Evolutionary conservation across 2,113 vertebrate species (phyloP), one percentile per base, ranked within the genome.

Genomic region (Donacobius atricapilla): DNA sequence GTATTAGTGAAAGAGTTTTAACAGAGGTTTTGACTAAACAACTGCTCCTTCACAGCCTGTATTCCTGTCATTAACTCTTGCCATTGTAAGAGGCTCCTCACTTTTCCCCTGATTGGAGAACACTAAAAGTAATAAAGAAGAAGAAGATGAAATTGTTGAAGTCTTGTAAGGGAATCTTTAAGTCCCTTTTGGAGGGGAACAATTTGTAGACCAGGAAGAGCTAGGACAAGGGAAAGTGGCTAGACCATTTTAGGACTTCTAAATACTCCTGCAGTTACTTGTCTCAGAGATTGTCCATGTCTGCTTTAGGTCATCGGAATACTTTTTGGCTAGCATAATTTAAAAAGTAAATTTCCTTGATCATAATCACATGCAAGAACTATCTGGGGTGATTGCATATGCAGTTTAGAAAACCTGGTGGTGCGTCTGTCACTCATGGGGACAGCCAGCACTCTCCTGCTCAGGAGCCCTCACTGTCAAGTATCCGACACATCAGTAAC

Each of bases 351-450:
- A 35, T 56, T 51, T 75, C 15, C 68, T 64, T 79, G 31, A 45
- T 40, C 19, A 14, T 17, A 95, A 27, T 61, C 23, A 47, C 12
- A 25, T 1, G 3, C 54, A 76, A 24, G 5, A 75, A 45, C 9
- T 33, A 5, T 76, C 39, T 69, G 44, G 7, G 11, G 25, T 47
- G 54, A 65, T 40, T 44, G 40, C 9, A 7, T 17, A 11, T 11
- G 44, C 40, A 54, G 13, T 47, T 17, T 37, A 47, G 42, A 58
- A 30, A 79, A 24, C 13, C 15, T 30, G 35, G 13, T n/a, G 33
- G 22, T 33, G 24, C 0, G 0, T 27, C 42, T 70, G 3, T 65
- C 56, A 33, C 68, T 78, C 47, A 16, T 6, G 13, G 57, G 68
- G 63, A 37, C 66, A 77, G 80, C 5, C 14, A 83, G 57, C 39